Conservation (phyloP, 2,797 vertebrate genomes). For the Tragelaphus oryx region DNA sequence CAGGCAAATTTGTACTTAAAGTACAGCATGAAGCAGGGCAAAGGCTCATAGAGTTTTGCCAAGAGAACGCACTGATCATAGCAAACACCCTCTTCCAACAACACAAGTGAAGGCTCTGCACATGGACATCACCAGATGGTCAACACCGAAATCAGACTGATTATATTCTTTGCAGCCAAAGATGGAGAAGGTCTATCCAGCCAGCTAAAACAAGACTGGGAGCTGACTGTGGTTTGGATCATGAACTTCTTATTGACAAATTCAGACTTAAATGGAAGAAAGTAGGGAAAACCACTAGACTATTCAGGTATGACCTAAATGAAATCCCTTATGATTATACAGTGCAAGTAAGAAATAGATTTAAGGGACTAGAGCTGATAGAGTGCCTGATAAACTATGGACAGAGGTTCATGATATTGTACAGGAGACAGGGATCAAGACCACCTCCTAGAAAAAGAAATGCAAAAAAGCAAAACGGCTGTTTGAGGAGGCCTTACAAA, state of each 20-base stretch:
- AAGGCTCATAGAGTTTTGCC: not conserved
- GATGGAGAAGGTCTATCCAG: not conserved
- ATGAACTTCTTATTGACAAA: not conserved
- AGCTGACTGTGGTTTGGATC: not conserved
- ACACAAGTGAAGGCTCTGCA: not conserved
- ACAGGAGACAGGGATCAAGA: not conserved
- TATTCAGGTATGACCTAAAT: not conserved
- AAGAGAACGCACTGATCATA: not conserved
- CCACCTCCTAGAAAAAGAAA: not conserved
- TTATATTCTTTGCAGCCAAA: not conserved
- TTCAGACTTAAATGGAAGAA: not conserved
- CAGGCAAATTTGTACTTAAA: not conserved
- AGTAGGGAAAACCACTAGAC: not conserved
- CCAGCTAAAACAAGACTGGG: not conserved
- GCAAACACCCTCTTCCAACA: not conserved
- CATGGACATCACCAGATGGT: not conserved
- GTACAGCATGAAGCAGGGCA: not conserved
- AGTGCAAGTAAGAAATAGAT: not conserved
- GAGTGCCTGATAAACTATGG: not conserved
- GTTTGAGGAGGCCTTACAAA: not conserved
- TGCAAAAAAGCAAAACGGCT: not conserved
- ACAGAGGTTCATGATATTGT: not conserved
- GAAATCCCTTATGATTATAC: not conserved
- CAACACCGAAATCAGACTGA: not conserved
- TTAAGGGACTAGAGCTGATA: not conserved